Evolutionary conservation across 2,113 vertebrate species (phyloP).

Genomic region (Elanus axillaris): DNA sequence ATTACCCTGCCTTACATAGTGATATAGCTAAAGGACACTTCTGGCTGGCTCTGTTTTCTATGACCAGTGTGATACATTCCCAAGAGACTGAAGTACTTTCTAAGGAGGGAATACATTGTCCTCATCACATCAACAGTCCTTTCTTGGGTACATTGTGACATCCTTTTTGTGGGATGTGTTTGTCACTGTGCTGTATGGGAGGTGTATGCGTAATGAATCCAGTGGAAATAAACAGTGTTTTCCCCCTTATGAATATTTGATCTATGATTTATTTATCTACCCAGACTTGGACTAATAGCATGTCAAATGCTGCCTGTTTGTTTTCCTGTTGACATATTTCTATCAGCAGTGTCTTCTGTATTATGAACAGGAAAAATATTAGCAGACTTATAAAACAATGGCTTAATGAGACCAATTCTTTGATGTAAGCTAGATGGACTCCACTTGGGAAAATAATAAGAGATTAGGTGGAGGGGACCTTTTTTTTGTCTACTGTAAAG

Average conservation of each 20-base stretch:
- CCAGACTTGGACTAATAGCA: constrained; percentile 38
- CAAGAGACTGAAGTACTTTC: neutral
- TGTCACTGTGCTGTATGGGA: neutral
- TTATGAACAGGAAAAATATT: constrained; percentile 47
- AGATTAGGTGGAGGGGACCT: constrained; percentile 6
- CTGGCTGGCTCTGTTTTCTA: neutral
- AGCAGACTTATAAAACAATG: constrained; percentile 56
- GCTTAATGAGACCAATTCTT: constrained; percentile 18
- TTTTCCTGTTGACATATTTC: constrained; percentile 66
- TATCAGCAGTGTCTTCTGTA: constrained; percentile 55
- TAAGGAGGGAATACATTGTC: constrained; percentile 11
- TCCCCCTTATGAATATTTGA: constrained; percentile 33
- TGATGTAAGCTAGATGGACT: constrained; percentile 56
- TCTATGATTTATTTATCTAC: constrained; percentile 54
- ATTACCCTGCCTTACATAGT: neutral
- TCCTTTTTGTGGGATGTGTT: neutral
- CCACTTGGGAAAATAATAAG: constrained; percentile 17
- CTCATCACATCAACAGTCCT: neutral
- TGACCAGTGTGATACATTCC: neutral
- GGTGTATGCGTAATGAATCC: constrained; percentile 37
- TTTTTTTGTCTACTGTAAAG: constrained; percentile 27
- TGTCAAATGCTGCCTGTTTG: constrained; percentile 59
- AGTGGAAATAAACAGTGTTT: constrained; percentile 52
- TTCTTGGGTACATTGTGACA: neutral
- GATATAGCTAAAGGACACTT: neutral